Evolutionary conservation across 2,888 invertebrate genomes (phyloP).

Genomic region (Liodrosophila aerea): DNA sequence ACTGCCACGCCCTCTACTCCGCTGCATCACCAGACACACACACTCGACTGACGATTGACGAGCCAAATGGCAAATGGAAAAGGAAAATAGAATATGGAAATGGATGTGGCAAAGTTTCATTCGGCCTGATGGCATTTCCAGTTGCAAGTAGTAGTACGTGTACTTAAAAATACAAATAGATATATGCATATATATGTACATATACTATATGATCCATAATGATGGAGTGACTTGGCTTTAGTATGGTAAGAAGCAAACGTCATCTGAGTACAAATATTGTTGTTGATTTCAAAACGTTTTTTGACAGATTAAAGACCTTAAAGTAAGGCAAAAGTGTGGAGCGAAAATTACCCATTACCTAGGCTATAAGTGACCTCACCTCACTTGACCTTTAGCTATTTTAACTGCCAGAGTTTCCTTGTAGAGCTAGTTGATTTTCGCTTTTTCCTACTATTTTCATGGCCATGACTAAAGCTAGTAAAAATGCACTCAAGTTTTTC

Average conservation of each 20-base stretch:
- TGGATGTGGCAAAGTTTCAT: neutral
- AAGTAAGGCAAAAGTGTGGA: too few species aligned
- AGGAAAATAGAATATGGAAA: slow-evolving; percentile 18
- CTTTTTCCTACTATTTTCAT: slow-evolving; percentile 31
- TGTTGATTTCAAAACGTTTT: too few species aligned
- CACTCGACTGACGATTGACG: slow-evolving; percentile 51
- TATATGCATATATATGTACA: slow-evolving; percentile 1
- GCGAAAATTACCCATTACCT: too few species aligned
- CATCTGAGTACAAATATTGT: too few species aligned
- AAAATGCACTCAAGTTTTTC: slow-evolving; percentile 6
- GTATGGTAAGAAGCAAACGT: too few species aligned
- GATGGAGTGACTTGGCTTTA: too few species aligned
- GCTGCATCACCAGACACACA: neutral
- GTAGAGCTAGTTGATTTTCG: neutral
- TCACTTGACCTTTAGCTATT: slow-evolving; percentile 1
- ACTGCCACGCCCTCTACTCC: slow-evolving; percentile 21
- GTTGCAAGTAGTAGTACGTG: slow-evolving; percentile 22
- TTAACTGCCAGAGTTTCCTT: slow-evolving; percentile 2
- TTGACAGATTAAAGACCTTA: too few species aligned
- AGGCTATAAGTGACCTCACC: slow-evolving; percentile 1
- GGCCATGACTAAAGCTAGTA: slow-evolving; percentile 16
- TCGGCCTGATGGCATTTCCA: slow-evolving; percentile 21
- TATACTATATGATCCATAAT: slow-evolving; percentile 30
- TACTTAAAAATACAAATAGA: neutral
- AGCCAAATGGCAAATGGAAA: slow-evolving; percentile 20